Base-by-base conservation (phyloP, 2,113 vertebrate genomes). In the Ramphastos sulfuratus region DNA sequence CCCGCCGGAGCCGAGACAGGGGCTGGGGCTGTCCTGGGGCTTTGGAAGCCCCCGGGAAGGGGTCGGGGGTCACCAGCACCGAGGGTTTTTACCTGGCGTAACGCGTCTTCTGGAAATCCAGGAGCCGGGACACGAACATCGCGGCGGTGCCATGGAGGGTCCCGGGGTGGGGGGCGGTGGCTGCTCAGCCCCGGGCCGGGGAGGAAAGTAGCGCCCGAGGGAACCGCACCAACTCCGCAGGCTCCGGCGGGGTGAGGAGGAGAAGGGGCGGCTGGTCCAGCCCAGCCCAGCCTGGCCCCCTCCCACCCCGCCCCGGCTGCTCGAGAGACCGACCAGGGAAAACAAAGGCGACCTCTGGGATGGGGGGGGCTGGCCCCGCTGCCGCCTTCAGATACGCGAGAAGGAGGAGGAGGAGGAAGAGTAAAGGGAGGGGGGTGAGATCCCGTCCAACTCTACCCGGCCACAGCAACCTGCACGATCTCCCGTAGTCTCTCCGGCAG, bases 91-190 rank as follows among this genome's bases (percentile, higher is more conserved):
- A 99, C 99, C 99, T 98, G 91, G 98, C 98, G 84, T 98, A 98
- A 92, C 97, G 98, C 15, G 98, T 99, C 96, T 98, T 98, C 98
- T 98, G 99, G 82, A 99, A 98, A 96, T 99, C 98, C 98, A 99
- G 98, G 90, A 97, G 91, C 89, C 97, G 87, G 85, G 96, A 96
- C 56, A 81, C 79, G 71, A 97, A 95, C 98, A 98, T 98, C 96
- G 85, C 89, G 91, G 72, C 93, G 58, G 69, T 96, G 95, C 97
- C 98, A 98, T 98, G 81, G 60, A 95, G 96, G 92, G 92, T 67
- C 73, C 85, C 18, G 85, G 65, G 89, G 44, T 17, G 24, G 87
- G 50, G 19, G 30, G 42, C 59, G 30, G 75, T 52, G 48, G 85
- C 79, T 39, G 90, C 92, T 90, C 89, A 73, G 76, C 90, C 79